Base-by-base conservation (phyloP, 2,113 vertebrate species). In the Notothenia coriiceps region DNA sequence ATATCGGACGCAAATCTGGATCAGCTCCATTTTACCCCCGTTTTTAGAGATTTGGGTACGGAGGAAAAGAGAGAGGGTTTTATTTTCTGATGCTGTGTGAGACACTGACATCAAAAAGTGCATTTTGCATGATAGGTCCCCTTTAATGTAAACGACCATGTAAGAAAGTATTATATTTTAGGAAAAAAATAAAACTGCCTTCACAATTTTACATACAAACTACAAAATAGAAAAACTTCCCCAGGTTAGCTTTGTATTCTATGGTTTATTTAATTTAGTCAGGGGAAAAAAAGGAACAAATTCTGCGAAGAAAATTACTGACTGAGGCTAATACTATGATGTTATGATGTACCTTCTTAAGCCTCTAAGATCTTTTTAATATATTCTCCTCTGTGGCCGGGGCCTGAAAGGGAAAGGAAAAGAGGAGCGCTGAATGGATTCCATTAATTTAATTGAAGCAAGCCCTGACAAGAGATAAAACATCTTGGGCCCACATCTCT, bases 381-480 rank as follows among this genome's bases (percentile, higher is more conserved):
- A 96, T 97, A 98, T 98, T 98, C 95, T 77, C 94, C 93, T 75
- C 95, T 93, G 94, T 92, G 85, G 93, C 94, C 91, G 91, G 92
- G 94, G 94, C 88, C 96, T 98, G 96, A 98, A 97, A 98, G 95
- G 94, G 95, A 96, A 85, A 80, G 74, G 67, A 20, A 85, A 95
- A 96, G 91, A 95, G 95, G 94, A 86, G 93, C 94, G 92, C 96
- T 99, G 97, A 99, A 98, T 98, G 96, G 96, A 96, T 98, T 93
- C 97, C 98, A 99, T 99, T 99, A 99, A 98, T 99, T 99, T 99
- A 99, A 99, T 99, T 98, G 98, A 98, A 97, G 97, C 92, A 81
- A 87, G 96, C 96, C 95, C 95, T 95, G 96, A 97, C 97, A 96
- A 96, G 96, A 98, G 97, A 98, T 98, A 98, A 98, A 99, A 98